Evolutionary conservation across 1,140 invertebrate species (phyloP).

Genomic region (Chrysopa pallens): DNA sequence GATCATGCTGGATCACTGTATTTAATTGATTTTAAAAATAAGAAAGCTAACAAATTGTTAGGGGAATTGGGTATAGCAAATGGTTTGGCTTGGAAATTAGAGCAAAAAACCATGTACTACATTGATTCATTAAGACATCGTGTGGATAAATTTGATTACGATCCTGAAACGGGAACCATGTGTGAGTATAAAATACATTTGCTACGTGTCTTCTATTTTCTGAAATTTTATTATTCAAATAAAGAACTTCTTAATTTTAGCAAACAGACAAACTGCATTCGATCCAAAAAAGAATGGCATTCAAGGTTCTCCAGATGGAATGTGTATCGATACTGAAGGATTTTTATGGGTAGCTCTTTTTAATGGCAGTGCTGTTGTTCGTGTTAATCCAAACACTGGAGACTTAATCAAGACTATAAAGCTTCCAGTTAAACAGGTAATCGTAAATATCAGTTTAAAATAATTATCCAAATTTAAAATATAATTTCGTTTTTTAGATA

Average conservation of each 20-base stretch:
- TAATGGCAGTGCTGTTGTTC: slow-evolving; percentile 17
- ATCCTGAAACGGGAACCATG: slow-evolving; percentile 41
- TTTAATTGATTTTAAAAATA: slow-evolving; percentile 8
- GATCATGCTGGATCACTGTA: slow-evolving; percentile 6
- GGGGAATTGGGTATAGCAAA: slow-evolving; percentile 50
- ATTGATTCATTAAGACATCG: slow-evolving; percentile 46
- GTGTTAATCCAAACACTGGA: slow-evolving; percentile 18
- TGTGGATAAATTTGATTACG: slow-evolving; percentile 55
- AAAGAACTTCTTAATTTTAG: slow-evolving; percentile 6
- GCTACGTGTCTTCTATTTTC: background rate
- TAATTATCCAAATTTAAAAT: background rate
- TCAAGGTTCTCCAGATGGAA: slow-evolving; percentile 37
- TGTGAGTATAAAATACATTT: slow-evolving; percentile 28
- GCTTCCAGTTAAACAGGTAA: slow-evolving; percentile 16
- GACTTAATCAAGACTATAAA: slow-evolving; percentile 14
- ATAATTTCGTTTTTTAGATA: slow-evolving; percentile 12
- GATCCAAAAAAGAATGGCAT: slow-evolving; percentile 9
- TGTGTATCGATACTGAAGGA: slow-evolving; percentile 43
- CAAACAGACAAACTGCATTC: slow-evolving; percentile 11
- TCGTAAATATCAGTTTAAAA: background rate
- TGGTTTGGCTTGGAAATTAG: slow-evolving; percentile 56
- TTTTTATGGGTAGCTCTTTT: slow-evolving; percentile 44
- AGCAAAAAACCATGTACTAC: slow-evolving; percentile 51
- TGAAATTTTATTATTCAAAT: slow-evolving; percentile 1
- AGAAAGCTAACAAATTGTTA: slow-evolving; percentile 13